Evolutionary conservation across 2,888 invertebrate species (phyloP), one percentile per base, ranked within the genome.

Genomic region (Habroteleia sp.): DNA sequence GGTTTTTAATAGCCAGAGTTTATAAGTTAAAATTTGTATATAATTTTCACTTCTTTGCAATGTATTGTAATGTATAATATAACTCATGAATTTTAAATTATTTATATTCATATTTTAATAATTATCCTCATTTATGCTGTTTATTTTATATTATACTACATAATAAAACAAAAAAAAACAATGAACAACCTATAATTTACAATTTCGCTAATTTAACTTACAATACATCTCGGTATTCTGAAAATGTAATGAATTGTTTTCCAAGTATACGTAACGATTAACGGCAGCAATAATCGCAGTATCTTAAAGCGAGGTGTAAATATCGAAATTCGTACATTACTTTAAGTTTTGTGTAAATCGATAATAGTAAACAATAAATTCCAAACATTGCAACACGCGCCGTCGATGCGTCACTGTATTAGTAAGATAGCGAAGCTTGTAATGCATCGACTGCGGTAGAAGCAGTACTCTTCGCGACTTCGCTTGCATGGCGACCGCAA

Each of bases 341-440:
- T 60, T 23, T 44, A 20, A 50, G 41, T 35, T 52, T 35, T 5
- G 39, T 37, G 31, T 29, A 10, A 69, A 44, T 46, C 44, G 52
- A 29, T 41, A 35, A 69, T 60, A 60, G 39, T 31, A 69, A 69
- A 52, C 69, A 52, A 60, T 69, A 69, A 60, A 69, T 69, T 69
- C 69, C 60, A 4, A n/a, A 39, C 69, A 39, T 52, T 46, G 69
- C 60, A 31, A 14, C 71, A 42, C 71, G 62, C 48, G 71, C 46
- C 62, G 35, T 16, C 37, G 31, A 46, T 71, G 41, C 56, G 29
- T 63, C 35, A 50, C n/a, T 35, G 56, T 41, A 48, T 58, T 50
- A 35, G 25, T 50, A 46, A 54, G 17, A 25, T 29, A 29, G 20
- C 25, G 6, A 27, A 42, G 41, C 42, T 33, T 4, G 29, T 35